A percentile compares a stretch with the other conserved stretches of the same genome.
These are phyloP conservation scores for Betta splendens DNA, from an alignment of 2,797 vertebrate genomes.

Conservation along the genomic window DNA sequence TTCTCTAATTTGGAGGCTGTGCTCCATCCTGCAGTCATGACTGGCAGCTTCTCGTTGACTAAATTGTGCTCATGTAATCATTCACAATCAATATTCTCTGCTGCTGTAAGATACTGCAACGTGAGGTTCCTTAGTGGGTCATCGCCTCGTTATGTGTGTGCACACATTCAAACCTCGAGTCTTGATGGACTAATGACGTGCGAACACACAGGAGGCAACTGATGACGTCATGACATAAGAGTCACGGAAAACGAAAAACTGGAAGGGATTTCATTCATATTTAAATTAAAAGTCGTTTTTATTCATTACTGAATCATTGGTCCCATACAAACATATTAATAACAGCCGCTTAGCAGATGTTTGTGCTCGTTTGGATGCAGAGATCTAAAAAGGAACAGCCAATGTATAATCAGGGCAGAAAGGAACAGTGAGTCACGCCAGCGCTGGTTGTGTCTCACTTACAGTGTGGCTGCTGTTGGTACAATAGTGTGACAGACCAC, in stretches of 20 bases:
- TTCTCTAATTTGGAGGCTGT: too few species aligned
- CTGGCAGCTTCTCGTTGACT: conserved; percentile 1
- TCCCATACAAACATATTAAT: background rate
- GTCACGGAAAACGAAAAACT: too few species aligned
- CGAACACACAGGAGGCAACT: too few species aligned
- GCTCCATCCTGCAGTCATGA: too few species aligned
- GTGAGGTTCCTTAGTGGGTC: too few species aligned
- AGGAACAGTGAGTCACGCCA: conserved; percentile 1
- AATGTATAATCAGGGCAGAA: background rate
- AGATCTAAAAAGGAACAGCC: background rate
- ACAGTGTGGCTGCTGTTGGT: conserved; percentile 18
- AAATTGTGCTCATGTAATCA: background rate
- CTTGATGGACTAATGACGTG: background rate
- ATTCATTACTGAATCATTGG: too few species aligned
- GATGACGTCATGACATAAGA: too few species aligned
- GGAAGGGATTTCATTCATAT: too few species aligned
- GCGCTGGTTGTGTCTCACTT: conserved; percentile 23
- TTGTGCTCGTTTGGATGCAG: background rate
- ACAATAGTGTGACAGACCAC: conserved; percentile 30
- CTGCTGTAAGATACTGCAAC: too few species aligned
- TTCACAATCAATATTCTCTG: background rate
- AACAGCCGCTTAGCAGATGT: background rate
- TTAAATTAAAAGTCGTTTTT: too few species aligned
- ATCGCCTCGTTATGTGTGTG: too few species aligned
- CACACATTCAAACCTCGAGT: too few species aligned